Evolutionary conservation across 2,888 invertebrate genomes (phyloP), one percentile per base, ranked within the genome.

Genomic region (Athrips mouffetella): DNA sequence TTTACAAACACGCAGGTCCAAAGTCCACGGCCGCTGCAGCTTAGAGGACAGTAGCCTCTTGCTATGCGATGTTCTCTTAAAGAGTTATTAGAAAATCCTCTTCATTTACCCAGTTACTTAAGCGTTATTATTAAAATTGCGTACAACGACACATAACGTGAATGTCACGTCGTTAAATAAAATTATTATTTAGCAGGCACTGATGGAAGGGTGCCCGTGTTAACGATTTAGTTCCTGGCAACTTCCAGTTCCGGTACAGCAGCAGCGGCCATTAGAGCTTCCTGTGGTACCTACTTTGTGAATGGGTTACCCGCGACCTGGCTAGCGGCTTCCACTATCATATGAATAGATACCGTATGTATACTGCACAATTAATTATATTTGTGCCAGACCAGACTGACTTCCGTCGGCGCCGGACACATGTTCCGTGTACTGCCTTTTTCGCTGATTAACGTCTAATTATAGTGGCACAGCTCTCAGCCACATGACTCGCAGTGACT

Each of bases 361-460:
- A 35, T 35, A 71, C 70, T 71, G 73, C 67, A 77, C 77, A 77
- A 74, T 80, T 76, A 80, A 74, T 79, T 78, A 80, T 80, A 80
- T 81, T 80, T 70, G 80, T 78, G 81, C 78, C 77, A 80, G 79
- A 80, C 78, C 77, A 80, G 79, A 73, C 74, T 64, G 69, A 73
- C 77, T 85, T 85, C 86, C 85, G 80, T 70, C 78, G 76, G 76
- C 79, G 79, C 77, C 79, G 76, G 77, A 75, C 77, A 78, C 67
- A 71, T 77, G 76, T 73, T 73, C 67, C 67, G 69, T 71, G 72
- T 71, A 72, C 73, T 71, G 75, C 77, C 80, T 82, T 85, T 80
- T 84, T 82, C 75, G 72, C 75, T 80, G 83, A 84, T 86, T 81
- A 84, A 80, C 72, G 72, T 85, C 84, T 86, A 85, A 86, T 85